phyloP scores from a whole-genome alignment of 2,797 vertebrate genomes.

The Trachops cirrhosus region DNA sequence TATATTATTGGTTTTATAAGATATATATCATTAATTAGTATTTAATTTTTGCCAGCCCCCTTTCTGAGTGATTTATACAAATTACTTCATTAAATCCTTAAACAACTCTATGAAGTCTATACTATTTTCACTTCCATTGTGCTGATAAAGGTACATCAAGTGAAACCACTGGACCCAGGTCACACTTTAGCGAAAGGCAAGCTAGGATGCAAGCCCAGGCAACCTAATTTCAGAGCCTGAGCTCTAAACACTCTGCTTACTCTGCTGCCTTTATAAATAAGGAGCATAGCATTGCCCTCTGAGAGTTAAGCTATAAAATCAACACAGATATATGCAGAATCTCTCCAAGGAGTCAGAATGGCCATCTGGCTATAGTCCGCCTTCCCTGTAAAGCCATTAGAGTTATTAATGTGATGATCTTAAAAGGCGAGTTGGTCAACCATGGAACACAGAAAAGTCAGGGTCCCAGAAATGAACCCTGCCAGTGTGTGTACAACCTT shows the following conservation, averaged over 20 bases:
- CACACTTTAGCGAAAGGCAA: not conserved
- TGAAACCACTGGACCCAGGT: not conserved
- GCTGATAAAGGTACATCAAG: not conserved
- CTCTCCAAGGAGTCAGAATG: not conserved
- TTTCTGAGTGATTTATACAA: not conserved
- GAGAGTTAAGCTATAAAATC: not conserved
- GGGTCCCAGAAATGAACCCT: not conserved
- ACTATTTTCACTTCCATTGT: not conserved
- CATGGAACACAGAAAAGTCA: slow-evolving; percentile 31
- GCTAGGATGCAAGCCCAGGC: not conserved
- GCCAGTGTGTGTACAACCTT: not conserved
- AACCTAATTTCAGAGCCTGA: not conserved
- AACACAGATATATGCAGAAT: slow-evolving; percentile 16
- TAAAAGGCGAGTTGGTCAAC: not conserved
- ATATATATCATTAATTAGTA: not conserved
- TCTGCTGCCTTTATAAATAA: not conserved
- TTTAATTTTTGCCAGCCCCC: not conserved
- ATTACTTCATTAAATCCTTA: slow-evolving; percentile 3
- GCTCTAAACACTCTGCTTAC: not conserved
- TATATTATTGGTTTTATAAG: not conserved
- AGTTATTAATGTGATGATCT: slow-evolving; percentile 35
- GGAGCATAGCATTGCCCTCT: not conserved
- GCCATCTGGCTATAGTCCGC: not conserved
- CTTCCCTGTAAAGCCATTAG: slow-evolving; percentile 19
- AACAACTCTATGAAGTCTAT: not conserved